A percentile compares a stretch with the other conserved stretches of the same genome.
phyloP scores from a whole-genome alignment of 2,888 invertebrate species.

The Anoncus sp. region DNA sequence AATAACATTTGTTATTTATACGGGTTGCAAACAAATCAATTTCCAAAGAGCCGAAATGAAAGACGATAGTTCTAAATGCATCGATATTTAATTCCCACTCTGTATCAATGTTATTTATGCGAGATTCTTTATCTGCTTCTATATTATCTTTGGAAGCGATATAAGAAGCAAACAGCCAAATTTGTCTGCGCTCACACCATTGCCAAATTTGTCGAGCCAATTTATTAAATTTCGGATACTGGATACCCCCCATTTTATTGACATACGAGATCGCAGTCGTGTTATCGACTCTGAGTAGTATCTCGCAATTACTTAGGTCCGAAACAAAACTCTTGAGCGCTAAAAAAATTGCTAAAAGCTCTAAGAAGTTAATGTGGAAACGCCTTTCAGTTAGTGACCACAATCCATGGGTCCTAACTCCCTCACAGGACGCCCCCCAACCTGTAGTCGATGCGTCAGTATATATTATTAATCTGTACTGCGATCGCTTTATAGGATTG shows the following conservation, averaged over 20 bases:
- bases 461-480: neutral
- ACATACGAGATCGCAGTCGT: slow-evolving; percentile 5
- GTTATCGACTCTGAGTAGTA: neutral
- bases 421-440: neutral
- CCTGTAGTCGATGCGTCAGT: neutral
- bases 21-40: neutral
- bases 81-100: neutral
- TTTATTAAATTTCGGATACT: slow-evolving; percentile 4
- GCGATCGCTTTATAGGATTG: slow-evolving; percentile 19
- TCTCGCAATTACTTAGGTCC: neutral
- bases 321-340: neutral
- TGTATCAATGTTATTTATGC: slow-evolving; percentile 58
- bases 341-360: neutral
- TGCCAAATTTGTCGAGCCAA: slow-evolving; percentile 5
- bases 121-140: slow-evolving; percentile 64
- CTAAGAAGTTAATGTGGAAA: slow-evolving; percentile 10
- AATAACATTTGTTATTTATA: slow-evolving; percentile 8
- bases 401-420: neutral
- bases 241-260: slow-evolving; percentile 6
- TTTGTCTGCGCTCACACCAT: neutral
- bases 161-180: slow-evolving; percentile 3
- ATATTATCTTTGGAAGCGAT: slow-evolving; percentile 1
- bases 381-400: slow-evolving; percentile 3
- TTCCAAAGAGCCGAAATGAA: neutral
- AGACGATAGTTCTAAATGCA: neutral